phyloP scores from a whole-genome alignment of 2,113 vertebrate species.

The Boulengeromyrus knoepffleri region DNA sequence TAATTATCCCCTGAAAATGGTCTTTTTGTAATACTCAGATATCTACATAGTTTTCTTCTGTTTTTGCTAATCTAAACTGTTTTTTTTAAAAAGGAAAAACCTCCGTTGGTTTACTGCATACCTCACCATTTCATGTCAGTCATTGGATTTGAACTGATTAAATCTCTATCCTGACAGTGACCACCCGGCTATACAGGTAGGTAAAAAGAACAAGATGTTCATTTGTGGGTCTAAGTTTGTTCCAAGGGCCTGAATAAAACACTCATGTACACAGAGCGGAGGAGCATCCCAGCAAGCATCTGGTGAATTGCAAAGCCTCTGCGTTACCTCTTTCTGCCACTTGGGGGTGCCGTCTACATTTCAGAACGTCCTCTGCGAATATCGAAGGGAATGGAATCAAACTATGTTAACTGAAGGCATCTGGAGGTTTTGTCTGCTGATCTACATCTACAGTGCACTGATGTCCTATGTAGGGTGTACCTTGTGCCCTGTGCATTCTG shows the following conservation, averaged over 20 bases:
- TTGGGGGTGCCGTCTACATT: not conserved
- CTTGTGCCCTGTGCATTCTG: not conserved
- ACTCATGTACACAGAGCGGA: not conserved
- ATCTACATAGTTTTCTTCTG: not conserved
- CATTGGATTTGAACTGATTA: not conserved
- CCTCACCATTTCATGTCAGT: not conserved
- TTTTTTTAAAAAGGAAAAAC: too few species aligned
- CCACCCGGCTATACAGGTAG: not conserved
- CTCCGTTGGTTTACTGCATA: not conserved
- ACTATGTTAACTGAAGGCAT: not conserved
- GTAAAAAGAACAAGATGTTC: not conserved
- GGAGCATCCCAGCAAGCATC: not conserved
- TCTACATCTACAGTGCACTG: not conserved
- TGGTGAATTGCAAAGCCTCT: not conserved
- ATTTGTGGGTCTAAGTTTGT: not conserved
- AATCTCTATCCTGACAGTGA: not conserved
- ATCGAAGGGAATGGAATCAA: not conserved
- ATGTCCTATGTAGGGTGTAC: not conserved
- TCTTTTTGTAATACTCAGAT: not conserved
- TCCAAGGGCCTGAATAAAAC: not conserved
- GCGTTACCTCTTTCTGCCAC: not conserved
- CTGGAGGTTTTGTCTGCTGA: not conserved
- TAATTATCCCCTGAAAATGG: not conserved
- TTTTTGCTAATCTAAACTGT: not conserved
- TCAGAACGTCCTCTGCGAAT: not conserved